Conservation (phyloP, 2,113 vertebrate species). For the Perca schrenkii region DNA sequence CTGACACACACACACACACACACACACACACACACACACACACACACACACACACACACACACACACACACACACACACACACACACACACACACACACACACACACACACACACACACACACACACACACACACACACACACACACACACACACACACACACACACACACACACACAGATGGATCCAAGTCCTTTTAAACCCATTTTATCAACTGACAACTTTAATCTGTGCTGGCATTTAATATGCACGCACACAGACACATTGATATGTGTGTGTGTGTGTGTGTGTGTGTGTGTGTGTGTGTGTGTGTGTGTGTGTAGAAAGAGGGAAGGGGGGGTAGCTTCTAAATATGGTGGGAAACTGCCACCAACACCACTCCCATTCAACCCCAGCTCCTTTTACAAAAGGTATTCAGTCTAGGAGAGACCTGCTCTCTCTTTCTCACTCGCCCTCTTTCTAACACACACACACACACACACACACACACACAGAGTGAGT, state of each 20-base stretch:
- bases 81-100: slow-evolving; percentile 2
- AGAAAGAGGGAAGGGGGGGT: slow-evolving; percentile 14
- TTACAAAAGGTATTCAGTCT: slow-evolving; percentile 82
- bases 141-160: neutral
- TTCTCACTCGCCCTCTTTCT: slow-evolving; percentile 54
- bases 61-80: neutral
- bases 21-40: neutral
- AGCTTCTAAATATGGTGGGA: slow-evolving; percentile 81
- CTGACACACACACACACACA: neutral
- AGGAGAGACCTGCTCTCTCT: slow-evolving; percentile 66
- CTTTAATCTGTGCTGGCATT: slow-evolving; percentile 59
- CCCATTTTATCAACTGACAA: slow-evolving; percentile 51
- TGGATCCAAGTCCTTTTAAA: slow-evolving; percentile 49
- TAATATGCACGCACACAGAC: slow-evolving; percentile 38
- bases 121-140: neutral
- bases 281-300: slow-evolving; percentile 15
- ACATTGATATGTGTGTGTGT: neutral
- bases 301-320: slow-evolving; percentile 31
- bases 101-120: neutral
- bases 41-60: neutral
- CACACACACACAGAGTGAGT: slow-evolving; percentile 45
- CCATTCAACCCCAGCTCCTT: slow-evolving; percentile 77
- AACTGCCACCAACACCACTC: slow-evolving; percentile 80
- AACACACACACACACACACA: slow-evolving; percentile 35
- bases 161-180: no score